A percentile compares a stretch with the other conserved stretches of the same genome.
Conservation (phyloP, 2,797 vertebrate genomes). For the Acrocephalus scirpaceus region DNA sequence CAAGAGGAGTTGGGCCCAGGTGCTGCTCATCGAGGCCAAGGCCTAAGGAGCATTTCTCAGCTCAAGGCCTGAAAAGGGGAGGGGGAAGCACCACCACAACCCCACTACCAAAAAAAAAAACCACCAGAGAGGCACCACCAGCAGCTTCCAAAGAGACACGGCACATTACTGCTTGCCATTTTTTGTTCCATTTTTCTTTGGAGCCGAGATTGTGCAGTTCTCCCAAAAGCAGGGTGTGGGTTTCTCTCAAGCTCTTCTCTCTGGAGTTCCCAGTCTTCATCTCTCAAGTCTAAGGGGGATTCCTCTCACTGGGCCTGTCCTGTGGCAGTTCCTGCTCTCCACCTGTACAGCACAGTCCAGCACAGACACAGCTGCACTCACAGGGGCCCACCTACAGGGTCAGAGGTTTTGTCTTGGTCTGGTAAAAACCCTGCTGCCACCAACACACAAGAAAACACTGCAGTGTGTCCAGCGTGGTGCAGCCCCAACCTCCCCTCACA, state of each 20-base stretch:
- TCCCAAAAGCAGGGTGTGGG: neutral
- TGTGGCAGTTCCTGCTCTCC: neutral
- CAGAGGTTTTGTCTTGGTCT: neutral
- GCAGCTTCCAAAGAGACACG: neutral
- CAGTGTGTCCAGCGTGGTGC: neutral
- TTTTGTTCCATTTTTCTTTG: neutral
- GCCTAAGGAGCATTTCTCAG: neutral
- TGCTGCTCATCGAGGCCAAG: neutral
- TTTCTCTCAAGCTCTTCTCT: neutral
- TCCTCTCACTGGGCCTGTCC: neutral
- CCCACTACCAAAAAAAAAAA: neutral
- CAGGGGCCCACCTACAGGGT: neutral
- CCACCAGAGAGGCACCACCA: neutral
- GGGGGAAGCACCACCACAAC: too few relatives aligned
- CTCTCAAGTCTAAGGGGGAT: neutral
- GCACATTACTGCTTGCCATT: too few relatives aligned
- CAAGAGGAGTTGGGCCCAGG: too few relatives aligned
- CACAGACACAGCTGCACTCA: neutral
- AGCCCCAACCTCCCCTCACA: neutral
- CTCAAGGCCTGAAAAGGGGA: neutral
- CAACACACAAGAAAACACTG: neutral
- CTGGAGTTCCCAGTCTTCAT: neutral
- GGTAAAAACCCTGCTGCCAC: neutral
- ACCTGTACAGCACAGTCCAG: neutral
- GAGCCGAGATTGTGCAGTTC: neutral